Percentiles rank a stretch among this genome's conserved stretches.
Conservation (phyloP, 2,113 vertebrate species). For the Alligator sinensis region DNA sequence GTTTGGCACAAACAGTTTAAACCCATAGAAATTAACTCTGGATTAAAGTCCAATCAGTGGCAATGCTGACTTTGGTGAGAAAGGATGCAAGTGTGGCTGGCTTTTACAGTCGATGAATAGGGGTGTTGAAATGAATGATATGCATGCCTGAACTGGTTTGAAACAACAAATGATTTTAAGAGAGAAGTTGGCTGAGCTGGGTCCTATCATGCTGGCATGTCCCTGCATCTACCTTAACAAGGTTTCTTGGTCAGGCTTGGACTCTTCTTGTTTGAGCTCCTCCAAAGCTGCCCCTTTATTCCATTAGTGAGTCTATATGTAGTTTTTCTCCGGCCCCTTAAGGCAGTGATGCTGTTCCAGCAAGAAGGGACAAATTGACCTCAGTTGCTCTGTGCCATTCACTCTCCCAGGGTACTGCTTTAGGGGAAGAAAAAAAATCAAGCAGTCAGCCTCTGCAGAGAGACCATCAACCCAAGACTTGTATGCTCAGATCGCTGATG, state of each 20-base stretch:
- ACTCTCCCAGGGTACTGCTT: background rate
- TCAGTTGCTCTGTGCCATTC: background rate
- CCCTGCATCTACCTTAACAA: background rate
- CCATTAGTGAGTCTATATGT: background rate
- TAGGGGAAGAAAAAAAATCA: background rate
- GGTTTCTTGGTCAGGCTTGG: background rate
- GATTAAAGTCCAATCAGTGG: background rate
- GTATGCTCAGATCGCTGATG: background rate
- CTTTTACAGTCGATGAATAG: background rate
- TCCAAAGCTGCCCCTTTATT: background rate
- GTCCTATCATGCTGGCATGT: background rate
- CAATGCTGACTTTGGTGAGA: background rate
- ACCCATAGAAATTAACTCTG: background rate
- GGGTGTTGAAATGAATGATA: background rate
- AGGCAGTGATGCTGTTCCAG: background rate
- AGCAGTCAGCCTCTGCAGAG: background rate
- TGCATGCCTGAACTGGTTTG: no score
- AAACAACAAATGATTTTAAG: background rate
- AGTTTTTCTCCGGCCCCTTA: background rate
- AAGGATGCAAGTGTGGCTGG: background rate
- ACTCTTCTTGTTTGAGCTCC: background rate
- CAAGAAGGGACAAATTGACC: background rate
- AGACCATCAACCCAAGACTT: background rate
- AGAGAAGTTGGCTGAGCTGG: background rate
- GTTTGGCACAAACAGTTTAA: background rate